Percentiles rank a stretch among this genome's conserved stretches.
Conservation (phyloP, 1,140 invertebrate species). For the Drosophila sproati region DNA sequence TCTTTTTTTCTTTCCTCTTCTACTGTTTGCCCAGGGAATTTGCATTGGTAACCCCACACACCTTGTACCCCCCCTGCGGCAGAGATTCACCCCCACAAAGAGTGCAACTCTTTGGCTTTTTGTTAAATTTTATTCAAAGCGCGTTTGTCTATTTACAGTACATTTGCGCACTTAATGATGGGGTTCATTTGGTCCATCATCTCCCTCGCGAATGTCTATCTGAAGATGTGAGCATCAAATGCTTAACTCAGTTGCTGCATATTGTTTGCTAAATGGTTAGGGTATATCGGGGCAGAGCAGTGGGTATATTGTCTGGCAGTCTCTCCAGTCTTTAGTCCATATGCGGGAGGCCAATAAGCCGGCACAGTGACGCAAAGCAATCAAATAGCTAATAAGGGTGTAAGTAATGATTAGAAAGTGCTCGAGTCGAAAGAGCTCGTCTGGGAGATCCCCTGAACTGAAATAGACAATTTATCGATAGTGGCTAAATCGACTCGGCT, state of each 20-base stretch:
- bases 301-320: conserved; percentile 22
- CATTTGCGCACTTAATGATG: conserved; percentile 82
- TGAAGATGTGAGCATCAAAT: conserved; percentile 72
- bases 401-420: too few relatives aligned
- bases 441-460: too few relatives aligned
- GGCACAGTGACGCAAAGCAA: conserved; percentile 22
- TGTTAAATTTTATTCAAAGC: conserved; percentile 74
- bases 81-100: conserved; percentile 32
- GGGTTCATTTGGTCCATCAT: conserved; percentile 54
- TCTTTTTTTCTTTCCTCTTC: conserved; percentile 6
- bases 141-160: conserved; percentile 83
- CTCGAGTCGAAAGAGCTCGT: too few relatives aligned
- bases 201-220: conserved; percentile 62
- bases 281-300: not conserved
- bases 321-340: conserved; percentile 22
- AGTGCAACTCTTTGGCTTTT: conserved; percentile 68
- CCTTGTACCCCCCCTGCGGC: not conserved
- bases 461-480: too few relatives aligned
- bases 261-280: conserved; percentile 48
- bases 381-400: too few relatives aligned
- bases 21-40: conserved; percentile 71
- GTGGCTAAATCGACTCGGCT: too few relatives aligned
- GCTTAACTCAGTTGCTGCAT: conserved; percentile 22
- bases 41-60: conserved; percentile 47
- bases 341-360: conserved; percentile 17